These are phyloP conservation scores for Ostrea edulis DNA, from an alignment of 1,140 invertebrate species.

Conservation along the genomic window DNA sequence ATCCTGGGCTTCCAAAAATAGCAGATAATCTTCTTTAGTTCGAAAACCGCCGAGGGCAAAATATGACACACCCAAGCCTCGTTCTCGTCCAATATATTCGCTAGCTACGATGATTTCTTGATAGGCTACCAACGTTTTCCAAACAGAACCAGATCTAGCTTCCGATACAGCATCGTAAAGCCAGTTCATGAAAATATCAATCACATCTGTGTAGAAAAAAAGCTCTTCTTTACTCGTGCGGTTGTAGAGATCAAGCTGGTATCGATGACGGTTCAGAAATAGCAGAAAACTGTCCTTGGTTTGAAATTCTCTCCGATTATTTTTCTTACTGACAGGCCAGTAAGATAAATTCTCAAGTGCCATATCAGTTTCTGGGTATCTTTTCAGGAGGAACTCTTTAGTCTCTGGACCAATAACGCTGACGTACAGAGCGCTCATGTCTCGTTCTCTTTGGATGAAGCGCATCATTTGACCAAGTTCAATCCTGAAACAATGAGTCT, in stretches of 20 bases:
- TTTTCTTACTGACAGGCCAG: slow-evolving; percentile 62
- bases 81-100: slow-evolving; percentile 66
- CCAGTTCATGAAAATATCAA: slow-evolving; percentile 57
- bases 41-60: slow-evolving; percentile 61
- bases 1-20: slow-evolving; percentile 67
- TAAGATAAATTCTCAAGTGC: slow-evolving; percentile 64
- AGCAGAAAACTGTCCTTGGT: slow-evolving; percentile 63
- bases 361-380: slow-evolving; percentile 70
- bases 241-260: slow-evolving; percentile 47
- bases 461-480: slow-evolving; percentile 55
- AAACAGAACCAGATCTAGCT: slow-evolving; percentile 47
- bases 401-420: slow-evolving; percentile 67
- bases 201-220: slow-evolving; percentile 49
- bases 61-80: slow-evolving; percentile 64
- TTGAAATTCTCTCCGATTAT: slow-evolving; percentile 60
- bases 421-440: slow-evolving; percentile 71
- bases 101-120: slow-evolving; percentile 64
- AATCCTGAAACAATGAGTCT: slow-evolving; percentile 1
- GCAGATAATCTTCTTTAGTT: slow-evolving; percentile 62
- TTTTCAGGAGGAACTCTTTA: slow-evolving; percentile 64
- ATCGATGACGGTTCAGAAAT: slow-evolving; percentile 65
- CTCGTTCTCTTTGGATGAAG: slow-evolving; percentile 69
- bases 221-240: slow-evolving; percentile 45
- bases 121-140: slow-evolving; percentile 64
- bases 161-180: slow-evolving; percentile 52